phyloP scores from a whole-genome alignment of 2,113 vertebrate genomes.

The Tichodroma muraria region DNA sequence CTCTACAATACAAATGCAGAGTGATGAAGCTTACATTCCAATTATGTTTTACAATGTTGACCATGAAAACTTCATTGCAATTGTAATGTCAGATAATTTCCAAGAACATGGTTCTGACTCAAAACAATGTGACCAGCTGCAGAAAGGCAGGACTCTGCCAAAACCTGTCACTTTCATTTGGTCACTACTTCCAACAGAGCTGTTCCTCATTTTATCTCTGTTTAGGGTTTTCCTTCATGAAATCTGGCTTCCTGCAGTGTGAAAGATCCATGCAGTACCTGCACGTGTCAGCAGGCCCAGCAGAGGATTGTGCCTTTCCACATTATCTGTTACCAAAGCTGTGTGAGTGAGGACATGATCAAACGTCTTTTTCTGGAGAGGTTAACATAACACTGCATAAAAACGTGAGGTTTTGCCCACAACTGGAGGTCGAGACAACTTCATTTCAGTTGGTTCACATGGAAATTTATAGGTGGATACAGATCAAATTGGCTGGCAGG shows the following conservation, averaged over 20 bases:
- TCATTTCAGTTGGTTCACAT: not conserved
- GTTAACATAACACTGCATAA: not conserved
- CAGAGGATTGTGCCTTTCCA: not conserved
- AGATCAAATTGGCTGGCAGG: not conserved
- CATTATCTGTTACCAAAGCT: not conserved
- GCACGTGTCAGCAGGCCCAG: not conserved
- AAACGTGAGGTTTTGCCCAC: not conserved
- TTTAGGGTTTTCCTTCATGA: not conserved
- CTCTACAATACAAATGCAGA: not conserved
- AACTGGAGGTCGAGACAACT: not conserved
- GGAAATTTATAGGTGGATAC: not conserved
- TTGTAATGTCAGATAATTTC: slow-evolving; percentile 28
- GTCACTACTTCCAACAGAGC: not conserved
- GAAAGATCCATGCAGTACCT: not conserved
- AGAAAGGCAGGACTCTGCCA: slow-evolving; percentile 34
- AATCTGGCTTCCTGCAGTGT: not conserved
- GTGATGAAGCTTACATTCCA: not conserved
- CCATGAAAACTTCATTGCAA: slow-evolving; percentile 17
- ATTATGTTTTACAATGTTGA: slow-evolving; percentile 22
- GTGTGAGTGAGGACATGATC: not conserved
- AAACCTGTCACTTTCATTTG: slow-evolving; percentile 33
- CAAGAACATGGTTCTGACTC: not conserved
- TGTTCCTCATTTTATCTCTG: not conserved
- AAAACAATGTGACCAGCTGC: not conserved
- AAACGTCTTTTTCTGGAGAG: not conserved